A percentile compares a stretch with the other conserved stretches of the same genome.
phyloP scores from a whole-genome alignment of 2,888 invertebrate species.

The Machimus atricapillus region DNA sequence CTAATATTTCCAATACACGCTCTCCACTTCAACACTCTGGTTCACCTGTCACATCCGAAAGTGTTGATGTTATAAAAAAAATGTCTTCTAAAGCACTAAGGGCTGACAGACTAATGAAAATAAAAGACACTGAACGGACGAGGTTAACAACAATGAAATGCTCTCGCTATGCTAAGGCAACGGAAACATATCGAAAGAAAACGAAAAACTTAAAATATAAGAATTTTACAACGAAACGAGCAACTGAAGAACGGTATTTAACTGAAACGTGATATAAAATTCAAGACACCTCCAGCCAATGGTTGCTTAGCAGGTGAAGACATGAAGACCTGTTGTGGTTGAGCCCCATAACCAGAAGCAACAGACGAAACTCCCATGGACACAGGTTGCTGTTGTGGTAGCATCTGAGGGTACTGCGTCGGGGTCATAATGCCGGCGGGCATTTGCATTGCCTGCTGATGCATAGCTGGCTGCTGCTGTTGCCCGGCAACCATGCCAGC shows the following conservation, averaged over 20 bases:
- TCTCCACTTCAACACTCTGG: background rate
- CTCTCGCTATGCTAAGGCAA: constrained; percentile 36
- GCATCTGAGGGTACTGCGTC: constrained; percentile 49
- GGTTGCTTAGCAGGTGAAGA: constrained; percentile 59
- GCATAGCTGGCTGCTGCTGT: constrained; percentile 4
- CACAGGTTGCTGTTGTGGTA: constrained; percentile 51
- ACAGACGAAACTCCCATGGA: constrained; percentile 40
- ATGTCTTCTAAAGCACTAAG: constrained; percentile 19
- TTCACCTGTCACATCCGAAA: background rate
- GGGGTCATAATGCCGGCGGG: constrained; percentile 46
- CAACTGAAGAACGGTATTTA: constrained; percentile 1
- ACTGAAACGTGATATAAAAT: constrained; percentile 24
- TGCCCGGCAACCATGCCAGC: constrained; percentile 43
- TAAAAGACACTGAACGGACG: constrained; percentile 29
- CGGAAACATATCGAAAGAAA: constrained; percentile 43
- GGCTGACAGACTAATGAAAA: background rate
- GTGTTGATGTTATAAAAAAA: background rate
- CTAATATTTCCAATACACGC: background rate
- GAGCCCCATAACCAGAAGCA: constrained; percentile 45
- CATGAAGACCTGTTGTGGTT: constrained; percentile 51
- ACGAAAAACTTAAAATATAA: constrained; percentile 43
- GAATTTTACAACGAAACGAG: constrained; percentile 35
- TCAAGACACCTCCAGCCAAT: constrained; percentile 58
- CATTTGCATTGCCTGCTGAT: constrained; percentile 45
- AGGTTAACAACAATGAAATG: constrained; percentile 44